These are phyloP conservation scores for Eristalis intricaria DNA, from an alignment of 2,888 invertebrate genomes.

Conservation along the genomic window DNA sequence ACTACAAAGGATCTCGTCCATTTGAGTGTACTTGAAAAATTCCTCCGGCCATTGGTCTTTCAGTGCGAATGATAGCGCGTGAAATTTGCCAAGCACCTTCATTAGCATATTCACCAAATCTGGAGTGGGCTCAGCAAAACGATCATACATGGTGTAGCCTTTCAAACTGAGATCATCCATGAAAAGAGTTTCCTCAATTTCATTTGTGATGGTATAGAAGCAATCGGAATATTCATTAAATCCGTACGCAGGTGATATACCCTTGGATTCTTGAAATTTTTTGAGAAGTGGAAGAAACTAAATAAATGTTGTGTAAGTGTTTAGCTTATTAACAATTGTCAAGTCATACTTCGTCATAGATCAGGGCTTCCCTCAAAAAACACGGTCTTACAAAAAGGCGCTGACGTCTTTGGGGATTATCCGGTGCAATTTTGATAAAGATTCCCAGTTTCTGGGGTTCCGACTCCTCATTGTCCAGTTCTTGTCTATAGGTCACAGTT, in stretches of 20 bases:
- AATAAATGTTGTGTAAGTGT: background rate
- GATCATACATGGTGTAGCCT: constrained; percentile 81
- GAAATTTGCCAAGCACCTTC: constrained; percentile 81
- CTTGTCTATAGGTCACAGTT: constrained; percentile 31
- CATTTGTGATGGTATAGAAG: constrained; percentile 74
- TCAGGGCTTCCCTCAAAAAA: constrained; percentile 76
- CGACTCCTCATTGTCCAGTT: background rate
- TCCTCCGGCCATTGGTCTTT: constrained; percentile 76
- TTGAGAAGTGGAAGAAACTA: constrained; percentile 76
- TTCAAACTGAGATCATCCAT: constrained; percentile 81
- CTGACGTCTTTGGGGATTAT: constrained; percentile 76
- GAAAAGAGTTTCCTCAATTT: constrained; percentile 81
- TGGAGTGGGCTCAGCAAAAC: constrained; percentile 79
- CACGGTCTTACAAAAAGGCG: constrained; percentile 77
- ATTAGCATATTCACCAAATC: constrained; percentile 80
- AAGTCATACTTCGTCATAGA: constrained; percentile 75
- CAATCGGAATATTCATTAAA: constrained; percentile 76
- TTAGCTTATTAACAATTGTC: background rate
- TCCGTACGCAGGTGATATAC: constrained; percentile 67
- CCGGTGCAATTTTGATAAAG: constrained; percentile 78
- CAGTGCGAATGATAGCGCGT: constrained; percentile 81
- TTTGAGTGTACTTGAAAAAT: constrained; percentile 71
- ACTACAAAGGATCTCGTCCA: constrained; percentile 76
- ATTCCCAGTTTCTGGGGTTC: constrained; percentile 61
- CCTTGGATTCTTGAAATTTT: constrained; percentile 75